Evolutionary conservation across 2,797 vertebrate species (phyloP), one percentile per base, ranked within the genome.

Genomic region (Tenualosa ilisha): DNA sequence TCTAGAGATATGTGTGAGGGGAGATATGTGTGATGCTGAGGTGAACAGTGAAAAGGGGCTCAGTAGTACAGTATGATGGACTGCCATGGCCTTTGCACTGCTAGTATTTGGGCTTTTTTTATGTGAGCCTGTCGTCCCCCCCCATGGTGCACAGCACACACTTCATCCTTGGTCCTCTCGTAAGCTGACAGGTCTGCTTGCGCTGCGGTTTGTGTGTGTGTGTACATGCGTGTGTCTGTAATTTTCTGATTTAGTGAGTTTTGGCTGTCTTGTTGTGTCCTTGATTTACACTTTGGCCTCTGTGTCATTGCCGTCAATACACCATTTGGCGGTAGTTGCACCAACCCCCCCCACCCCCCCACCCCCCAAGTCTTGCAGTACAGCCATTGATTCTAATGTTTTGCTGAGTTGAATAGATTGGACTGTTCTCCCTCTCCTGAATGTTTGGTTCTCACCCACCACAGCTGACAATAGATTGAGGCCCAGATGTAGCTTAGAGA

Each of bases 241-340:
- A 68, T 22, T 37, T 31, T 84, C 85, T 89, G 91, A 93, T 92
- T 90, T 91, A 91, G 86, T 43, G 86, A 89, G n/a, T 51, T 40
- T 20, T 1, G 40, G 51, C 22, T n/a, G 81, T 88, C 90, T 90
- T 82, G 86, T 92, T 92, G 86, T 84, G 83, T 59, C 7, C 5
- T 20, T 79, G 72, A 79, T 79, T 79, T 79, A 79, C 40, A 79
- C 72, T 20, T 79, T 6, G 7, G 15, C 50, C 50, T 79, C 68
- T 72, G 68, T 72, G 5, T 63, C 85, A n/a, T 56, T 22, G 54
- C 84, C 54, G 72, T 79, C 43, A 81, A 82, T 68, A 43, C 31
- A 11, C 43, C 24, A 12, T 63, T 43, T 49, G 37, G 31, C 26
- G 15, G 3, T 26, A 50, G n/a, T 68, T 68, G 43, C 40, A 49